Percentiles rank a stretch among this genome's conserved stretches.
phyloP scores from a whole-genome alignment of 2,113 vertebrate genomes.

The Psammodynastes pulverulentus region DNA sequence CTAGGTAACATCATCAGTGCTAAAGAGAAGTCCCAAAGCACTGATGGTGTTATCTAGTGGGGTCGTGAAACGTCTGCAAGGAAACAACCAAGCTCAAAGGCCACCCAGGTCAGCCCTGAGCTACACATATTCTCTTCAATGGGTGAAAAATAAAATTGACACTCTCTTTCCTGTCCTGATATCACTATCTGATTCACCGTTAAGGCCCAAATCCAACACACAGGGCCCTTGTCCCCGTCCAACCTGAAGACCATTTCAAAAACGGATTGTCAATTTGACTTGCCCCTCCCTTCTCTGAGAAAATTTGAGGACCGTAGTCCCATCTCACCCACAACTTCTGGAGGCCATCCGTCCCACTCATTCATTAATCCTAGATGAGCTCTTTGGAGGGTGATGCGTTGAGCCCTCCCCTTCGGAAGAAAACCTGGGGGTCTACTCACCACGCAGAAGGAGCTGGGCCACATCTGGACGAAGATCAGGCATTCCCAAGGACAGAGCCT shows the following conservation, averaged over 20 bases:
- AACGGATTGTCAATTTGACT: background rate
- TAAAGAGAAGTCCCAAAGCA: background rate
- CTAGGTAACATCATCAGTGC: background rate
- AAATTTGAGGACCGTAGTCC: background rate
- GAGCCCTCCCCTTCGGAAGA: background rate
- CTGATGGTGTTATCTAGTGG: background rate
- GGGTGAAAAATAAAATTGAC: background rate
- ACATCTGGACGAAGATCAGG: constrained; percentile 32
- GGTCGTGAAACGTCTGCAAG: no score
- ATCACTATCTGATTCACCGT: background rate
- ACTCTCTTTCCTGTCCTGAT: background rate
- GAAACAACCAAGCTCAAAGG: background rate
- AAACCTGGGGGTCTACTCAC: background rate
- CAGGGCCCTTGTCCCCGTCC: background rate
- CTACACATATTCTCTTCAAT: background rate
- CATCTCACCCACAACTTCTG: background rate
- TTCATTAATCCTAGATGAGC: background rate
- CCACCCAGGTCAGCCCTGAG: background rate
- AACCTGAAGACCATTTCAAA: background rate
- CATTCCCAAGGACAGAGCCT: constrained; percentile 27
- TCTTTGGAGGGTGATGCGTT: background rate
- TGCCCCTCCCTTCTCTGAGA: background rate
- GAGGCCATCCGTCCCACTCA: background rate
- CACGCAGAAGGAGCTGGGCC: constrained; percentile 35
- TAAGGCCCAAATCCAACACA: background rate